phyloP scores from a whole-genome alignment of 2,888 invertebrate species.

The Teleogryllus oceanicus region DNA sequence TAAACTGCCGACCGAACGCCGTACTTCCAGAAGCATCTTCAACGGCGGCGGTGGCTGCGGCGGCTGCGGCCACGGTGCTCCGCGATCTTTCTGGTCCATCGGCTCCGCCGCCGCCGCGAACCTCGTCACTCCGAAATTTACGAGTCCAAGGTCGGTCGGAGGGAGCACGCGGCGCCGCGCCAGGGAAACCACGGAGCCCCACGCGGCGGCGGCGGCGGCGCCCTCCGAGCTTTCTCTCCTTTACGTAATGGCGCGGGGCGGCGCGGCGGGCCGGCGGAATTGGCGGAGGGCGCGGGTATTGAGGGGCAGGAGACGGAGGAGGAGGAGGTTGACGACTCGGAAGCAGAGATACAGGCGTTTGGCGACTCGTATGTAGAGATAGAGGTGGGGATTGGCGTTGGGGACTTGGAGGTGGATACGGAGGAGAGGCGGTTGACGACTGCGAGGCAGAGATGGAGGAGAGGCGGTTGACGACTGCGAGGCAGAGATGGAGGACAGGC shows the following conservation, averaged over 20 bases:
- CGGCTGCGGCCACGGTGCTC: background rate
- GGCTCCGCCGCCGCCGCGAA: background rate
- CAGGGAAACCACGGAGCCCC: background rate
- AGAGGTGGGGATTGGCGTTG: too few relatives aligned
- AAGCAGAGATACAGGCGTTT: too few relatives aligned
- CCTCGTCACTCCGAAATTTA: slow-evolving; percentile 7
- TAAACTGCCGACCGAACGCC: background rate
- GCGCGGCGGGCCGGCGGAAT: background rate
- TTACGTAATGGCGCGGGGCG: background rate
- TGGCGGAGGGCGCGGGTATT: too few relatives aligned
- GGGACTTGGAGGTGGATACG: too few relatives aligned
- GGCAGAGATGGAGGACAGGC: too few relatives aligned
- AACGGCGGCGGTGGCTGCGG: background rate
- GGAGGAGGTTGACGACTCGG: too few relatives aligned
- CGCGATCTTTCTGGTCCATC: slow-evolving; percentile 7
- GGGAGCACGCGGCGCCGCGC: background rate
- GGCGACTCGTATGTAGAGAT: too few relatives aligned
- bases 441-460: too few relatives aligned
- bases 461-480: too few relatives aligned
- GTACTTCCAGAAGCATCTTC: background rate
- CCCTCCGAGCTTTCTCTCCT: background rate
- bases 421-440: too few relatives aligned
- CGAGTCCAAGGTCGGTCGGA: slow-evolving; percentile 18
- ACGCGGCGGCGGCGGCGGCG: background rate
- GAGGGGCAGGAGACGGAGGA: too few relatives aligned